A percentile compares a stretch with the other conserved stretches of the same genome.
phyloP scores from a whole-genome alignment of 2,888 invertebrate genomes.

The Loripinus fragilis region DNA sequence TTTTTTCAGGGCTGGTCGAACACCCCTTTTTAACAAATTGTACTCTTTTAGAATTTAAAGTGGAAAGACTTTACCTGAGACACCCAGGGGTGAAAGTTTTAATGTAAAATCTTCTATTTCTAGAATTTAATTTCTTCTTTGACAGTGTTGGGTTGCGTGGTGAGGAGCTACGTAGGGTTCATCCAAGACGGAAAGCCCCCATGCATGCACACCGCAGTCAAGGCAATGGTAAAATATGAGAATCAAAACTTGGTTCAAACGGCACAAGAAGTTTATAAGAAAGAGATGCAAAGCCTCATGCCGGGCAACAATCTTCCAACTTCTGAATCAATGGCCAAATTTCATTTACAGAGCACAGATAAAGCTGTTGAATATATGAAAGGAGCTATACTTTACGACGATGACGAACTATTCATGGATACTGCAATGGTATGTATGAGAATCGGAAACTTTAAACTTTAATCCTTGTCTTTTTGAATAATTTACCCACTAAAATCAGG shows the following conservation, averaged over 20 bases:
- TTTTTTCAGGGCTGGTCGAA: no score
- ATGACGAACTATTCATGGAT: conserved; percentile 12
- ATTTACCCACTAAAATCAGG: no score
- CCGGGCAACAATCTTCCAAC: neutral
- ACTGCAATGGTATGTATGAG: conserved; percentile 8
- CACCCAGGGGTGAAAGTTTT: no score
- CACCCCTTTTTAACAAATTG: no score
- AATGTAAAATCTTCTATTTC: no score
- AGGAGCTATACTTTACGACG: conserved; percentile 15
- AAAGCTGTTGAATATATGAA: conserved; percentile 6
- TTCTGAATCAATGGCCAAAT: neutral
- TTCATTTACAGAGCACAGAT: conserved; percentile 8
- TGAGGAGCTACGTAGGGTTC: conserved; percentile 12
- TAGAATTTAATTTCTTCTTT: neutral
- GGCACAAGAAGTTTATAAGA: conserved; percentile 10
- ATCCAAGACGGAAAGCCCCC: conserved; percentile 14
- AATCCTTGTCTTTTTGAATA: no score
- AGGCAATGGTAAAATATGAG: conserved; percentile 17
- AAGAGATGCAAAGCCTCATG: conserved; percentile 14
- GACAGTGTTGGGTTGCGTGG: conserved; percentile 18
- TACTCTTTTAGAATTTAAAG: no score
- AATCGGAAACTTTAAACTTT: neutral
- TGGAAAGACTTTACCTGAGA: no score
- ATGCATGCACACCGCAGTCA: conserved; percentile 5
- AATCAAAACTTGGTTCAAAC: neutral